phyloP scores from a whole-genome alignment of 2,797 vertebrate species.

The Garrulus glandarius region DNA sequence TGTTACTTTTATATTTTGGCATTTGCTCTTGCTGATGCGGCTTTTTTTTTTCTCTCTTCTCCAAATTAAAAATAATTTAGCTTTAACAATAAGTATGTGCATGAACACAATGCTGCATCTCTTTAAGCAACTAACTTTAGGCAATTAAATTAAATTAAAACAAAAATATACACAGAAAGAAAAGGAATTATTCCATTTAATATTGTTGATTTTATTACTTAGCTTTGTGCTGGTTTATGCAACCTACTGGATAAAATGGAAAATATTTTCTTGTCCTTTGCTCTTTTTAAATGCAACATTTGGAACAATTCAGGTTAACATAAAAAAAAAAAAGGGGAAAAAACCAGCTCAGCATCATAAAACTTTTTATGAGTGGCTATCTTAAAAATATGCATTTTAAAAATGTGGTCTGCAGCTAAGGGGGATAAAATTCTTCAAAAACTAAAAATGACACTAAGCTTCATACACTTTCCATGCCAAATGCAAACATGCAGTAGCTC shows the following conservation, averaged over 20 bases:
- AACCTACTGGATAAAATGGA: slow-evolving; percentile 61
- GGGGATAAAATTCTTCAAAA: slow-evolving; percentile 1
- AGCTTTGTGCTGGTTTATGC: slow-evolving; percentile 74
- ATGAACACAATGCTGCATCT: slow-evolving; percentile 74
- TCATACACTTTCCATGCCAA: not conserved
- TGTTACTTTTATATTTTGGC: slow-evolving; percentile 90
- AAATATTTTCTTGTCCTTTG: slow-evolving; percentile 35
- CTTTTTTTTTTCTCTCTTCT: slow-evolving; percentile 73
- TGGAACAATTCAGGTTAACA: slow-evolving; percentile 51
- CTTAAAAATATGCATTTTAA: slow-evolving; percentile 27
- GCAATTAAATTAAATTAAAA: slow-evolving; percentile 84
- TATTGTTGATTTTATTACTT: slow-evolving; percentile 80
- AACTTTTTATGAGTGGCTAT: slow-evolving; percentile 68
- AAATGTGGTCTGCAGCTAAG: not conserved
- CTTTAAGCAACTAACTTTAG: slow-evolving; percentile 83
- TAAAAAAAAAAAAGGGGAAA: not conserved
- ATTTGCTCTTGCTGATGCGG: slow-evolving; percentile 83
- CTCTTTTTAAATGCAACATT: slow-evolving; percentile 31
- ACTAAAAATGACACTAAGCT: slow-evolving; percentile 39
- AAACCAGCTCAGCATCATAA: slow-evolving; percentile 19
- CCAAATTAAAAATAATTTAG: slow-evolving; percentile 87
- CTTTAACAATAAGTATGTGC: slow-evolving; percentile 79
- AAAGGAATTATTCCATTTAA: slow-evolving; percentile 81
- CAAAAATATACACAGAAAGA: slow-evolving; percentile 77
- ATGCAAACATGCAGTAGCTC: not conserved